A percentile compares a stretch with the other conserved stretches of the same genome.
Conservation (phyloP, 2,797 vertebrate genomes). For the Anguilla megastoma region DNA sequence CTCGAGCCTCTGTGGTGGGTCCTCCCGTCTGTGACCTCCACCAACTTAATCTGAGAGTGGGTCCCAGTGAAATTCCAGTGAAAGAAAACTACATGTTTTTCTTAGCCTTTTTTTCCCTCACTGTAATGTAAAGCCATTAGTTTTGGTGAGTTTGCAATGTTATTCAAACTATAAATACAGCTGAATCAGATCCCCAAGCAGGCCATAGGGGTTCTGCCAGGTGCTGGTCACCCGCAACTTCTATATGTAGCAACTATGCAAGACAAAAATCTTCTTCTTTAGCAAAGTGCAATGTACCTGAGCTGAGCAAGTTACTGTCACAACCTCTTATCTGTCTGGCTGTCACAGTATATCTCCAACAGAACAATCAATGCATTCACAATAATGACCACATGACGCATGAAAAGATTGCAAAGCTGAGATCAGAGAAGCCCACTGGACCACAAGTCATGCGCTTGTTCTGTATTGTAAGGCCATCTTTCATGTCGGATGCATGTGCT, state of each 20-base stretch:
- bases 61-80: neutral
- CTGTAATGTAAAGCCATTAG: neutral
- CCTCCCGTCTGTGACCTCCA: neutral
- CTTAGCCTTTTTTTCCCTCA: too few species aligned
- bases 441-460: neutral
- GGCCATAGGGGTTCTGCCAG: neutral
- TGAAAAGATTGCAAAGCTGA: neutral
- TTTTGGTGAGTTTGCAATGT: neutral
- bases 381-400: neutral
- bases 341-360: neutral
- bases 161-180: neutral
- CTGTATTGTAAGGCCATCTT: neutral
- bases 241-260: neutral
- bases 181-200: neutral
- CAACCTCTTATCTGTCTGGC: neutral
- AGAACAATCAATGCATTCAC: neutral
- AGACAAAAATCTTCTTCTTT: neutral
- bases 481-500: constrained; percentile 19
- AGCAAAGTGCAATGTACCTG: neutral
- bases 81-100: neutral
- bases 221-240: neutral
- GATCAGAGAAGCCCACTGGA: neutral
- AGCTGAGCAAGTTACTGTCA: neutral
- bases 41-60: neutral
- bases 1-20: too few species aligned